Conservation (phyloP, 1,140 invertebrate species). For the Anagrus nilaparvatae region DNA sequence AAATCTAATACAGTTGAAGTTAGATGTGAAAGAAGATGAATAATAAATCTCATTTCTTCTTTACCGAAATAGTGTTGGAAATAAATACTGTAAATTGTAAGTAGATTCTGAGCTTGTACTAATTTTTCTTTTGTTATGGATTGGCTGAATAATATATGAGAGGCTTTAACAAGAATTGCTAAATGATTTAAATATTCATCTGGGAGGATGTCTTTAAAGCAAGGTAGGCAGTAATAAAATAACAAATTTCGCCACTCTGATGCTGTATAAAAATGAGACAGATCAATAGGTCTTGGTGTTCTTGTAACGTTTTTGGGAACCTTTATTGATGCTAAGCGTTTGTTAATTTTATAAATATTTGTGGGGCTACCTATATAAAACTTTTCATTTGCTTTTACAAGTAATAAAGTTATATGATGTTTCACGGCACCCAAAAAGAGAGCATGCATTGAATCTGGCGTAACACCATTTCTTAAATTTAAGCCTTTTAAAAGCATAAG, state of each 20-base stretch:
- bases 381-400: constrained; percentile 1
- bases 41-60: constrained; percentile 14
- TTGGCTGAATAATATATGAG: constrained; percentile 12
- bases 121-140: constrained; percentile 14
- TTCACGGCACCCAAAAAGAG: constrained; percentile 12
- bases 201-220: constrained; percentile 6
- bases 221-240: constrained; percentile 10
- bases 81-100: constrained; percentile 9
- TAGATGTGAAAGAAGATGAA: constrained; percentile 17
- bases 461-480: constrained; percentile 15
- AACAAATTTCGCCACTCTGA: constrained; percentile 18
- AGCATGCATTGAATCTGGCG: constrained; percentile 17
- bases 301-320: constrained; percentile 6
- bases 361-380: constrained; percentile 8
- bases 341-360: background rate
- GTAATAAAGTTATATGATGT: constrained; percentile 6
- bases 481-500: constrained; percentile 20
- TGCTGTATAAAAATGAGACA: constrained; percentile 11
- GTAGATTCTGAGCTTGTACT: constrained; percentile 6
- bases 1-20: constrained; percentile 7
- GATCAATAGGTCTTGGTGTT: constrained; percentile 1
- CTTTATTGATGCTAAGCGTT: constrained; percentile 4
- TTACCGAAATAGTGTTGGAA: constrained; percentile 13
- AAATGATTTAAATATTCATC: constrained; percentile 14
- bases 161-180: constrained; percentile 7